Conservation (phyloP, 2,888 invertebrate species). For the Auanema freiburgensis region DNA sequence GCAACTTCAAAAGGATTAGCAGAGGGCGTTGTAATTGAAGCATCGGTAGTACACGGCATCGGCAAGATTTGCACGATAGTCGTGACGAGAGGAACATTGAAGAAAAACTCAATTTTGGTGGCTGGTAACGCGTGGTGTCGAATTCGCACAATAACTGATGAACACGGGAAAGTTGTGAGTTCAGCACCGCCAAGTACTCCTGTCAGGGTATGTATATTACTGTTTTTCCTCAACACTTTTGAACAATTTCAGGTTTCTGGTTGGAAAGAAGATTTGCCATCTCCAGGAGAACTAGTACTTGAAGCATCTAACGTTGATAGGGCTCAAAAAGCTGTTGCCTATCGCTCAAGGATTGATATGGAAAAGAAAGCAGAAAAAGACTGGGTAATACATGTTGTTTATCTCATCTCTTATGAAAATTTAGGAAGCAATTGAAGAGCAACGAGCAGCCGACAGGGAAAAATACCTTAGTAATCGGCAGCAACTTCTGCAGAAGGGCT, state of each 20-base stretch:
- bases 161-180: slow-evolving; percentile 44
- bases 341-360: slow-evolving; percentile 72
- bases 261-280: slow-evolving; percentile 82
- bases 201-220: slow-evolving; percentile 72
- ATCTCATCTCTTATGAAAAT: background rate
- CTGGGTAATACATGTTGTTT: slow-evolving; percentile 40
- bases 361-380: slow-evolving; percentile 71
- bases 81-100: slow-evolving; percentile 82
- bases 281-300: slow-evolving; percentile 83
- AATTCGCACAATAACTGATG: slow-evolving; percentile 69
- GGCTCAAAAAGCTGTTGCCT: slow-evolving; percentile 75
- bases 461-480: slow-evolving; percentile 56
- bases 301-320: slow-evolving; percentile 76
- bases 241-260: slow-evolving; percentile 70
- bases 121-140: slow-evolving; percentile 79
- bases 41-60: slow-evolving; percentile 72
- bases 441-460: slow-evolving; percentile 47
- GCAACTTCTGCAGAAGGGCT: slow-evolving; percentile 37
- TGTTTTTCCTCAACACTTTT: slow-evolving; percentile 74
- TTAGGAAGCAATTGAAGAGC: slow-evolving; percentile 37
- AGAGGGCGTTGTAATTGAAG: slow-evolving; percentile 88
- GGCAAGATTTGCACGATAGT: slow-evolving; percentile 83
- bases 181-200: slow-evolving; percentile 56
- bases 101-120: slow-evolving; percentile 78
- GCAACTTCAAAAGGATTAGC: slow-evolving; percentile 82